These are phyloP conservation scores for Glareola pratincola DNA, from an alignment of 2,113 vertebrate species.

Conservation along the genomic window DNA sequence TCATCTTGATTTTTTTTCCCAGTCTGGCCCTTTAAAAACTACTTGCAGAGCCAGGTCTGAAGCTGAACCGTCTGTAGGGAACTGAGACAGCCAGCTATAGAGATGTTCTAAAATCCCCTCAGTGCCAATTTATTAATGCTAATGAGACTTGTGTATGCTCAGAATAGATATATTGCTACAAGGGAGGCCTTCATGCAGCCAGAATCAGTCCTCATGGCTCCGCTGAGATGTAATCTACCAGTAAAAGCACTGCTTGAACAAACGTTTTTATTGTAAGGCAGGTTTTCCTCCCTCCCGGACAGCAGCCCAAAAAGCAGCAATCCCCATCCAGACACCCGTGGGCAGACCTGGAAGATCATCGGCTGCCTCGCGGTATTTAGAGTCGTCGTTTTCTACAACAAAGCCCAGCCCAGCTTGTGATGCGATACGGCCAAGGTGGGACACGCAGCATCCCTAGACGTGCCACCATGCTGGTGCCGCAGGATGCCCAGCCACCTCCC, in stretches of 20 bases:
- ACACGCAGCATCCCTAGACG: rapidly evolving
- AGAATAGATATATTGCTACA: constrained; percentile 27
- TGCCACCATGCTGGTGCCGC: rapidly evolving
- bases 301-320: not conserved
- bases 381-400: not conserved
- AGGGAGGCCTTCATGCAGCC: constrained; percentile 1
- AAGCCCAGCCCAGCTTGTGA: rapidly evolving
- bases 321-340: not conserved
- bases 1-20: not conserved
- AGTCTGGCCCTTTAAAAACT: not conserved
- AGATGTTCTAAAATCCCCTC: constrained; percentile 27
- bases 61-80: not conserved
- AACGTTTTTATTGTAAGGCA: not conserved
- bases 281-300: not conserved
- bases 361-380: not conserved
- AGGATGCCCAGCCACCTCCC: rapidly evolving
- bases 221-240: constrained; percentile 22
- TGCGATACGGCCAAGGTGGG: rapidly evolving
- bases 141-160: not conserved
- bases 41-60: not conserved
- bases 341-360: not conserved
- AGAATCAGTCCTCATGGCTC: not conserved
- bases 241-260: not conserved
- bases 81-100: not conserved
- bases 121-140: constrained; percentile 37